phyloP scores from a whole-genome alignment of 2,888 invertebrate genomes.

The Epirrita christyi region DNA sequence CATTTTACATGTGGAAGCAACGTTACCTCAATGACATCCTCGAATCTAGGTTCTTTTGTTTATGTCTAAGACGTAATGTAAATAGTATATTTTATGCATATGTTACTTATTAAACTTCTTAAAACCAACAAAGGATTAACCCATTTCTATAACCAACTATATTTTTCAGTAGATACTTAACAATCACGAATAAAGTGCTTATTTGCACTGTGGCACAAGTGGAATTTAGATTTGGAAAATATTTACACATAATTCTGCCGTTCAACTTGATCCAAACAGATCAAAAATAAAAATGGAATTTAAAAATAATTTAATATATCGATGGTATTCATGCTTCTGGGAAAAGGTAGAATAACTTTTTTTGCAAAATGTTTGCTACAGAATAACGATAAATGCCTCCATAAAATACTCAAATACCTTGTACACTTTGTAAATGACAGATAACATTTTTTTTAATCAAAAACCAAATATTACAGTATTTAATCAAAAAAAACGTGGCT shows the following conservation, averaged over 20 bases:
- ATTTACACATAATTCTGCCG: conserved; percentile 19
- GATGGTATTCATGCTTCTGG: too few species aligned
- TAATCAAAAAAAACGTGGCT: too few species aligned
- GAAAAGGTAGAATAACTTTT: too few species aligned
- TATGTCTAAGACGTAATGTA: conserved; percentile 28
- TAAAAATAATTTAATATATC: background rate
- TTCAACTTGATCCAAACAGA: conserved; percentile 8
- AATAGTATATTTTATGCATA: conserved; percentile 23
- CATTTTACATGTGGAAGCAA: conserved; percentile 18
- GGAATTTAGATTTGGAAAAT: conserved; percentile 30
- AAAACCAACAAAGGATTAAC: conserved; percentile 29
- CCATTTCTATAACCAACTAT: conserved; percentile 27
- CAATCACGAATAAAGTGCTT: conserved; percentile 33
- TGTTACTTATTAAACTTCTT: conserved; percentile 23
- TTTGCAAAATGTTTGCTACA: too few species aligned
- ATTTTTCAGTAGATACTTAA: conserved; percentile 24
- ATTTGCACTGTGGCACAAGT: conserved; percentile 41
- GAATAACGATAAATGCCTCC: too few species aligned
- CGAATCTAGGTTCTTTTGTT: conserved; percentile 48
- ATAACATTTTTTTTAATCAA: too few species aligned
- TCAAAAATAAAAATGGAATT: background rate
- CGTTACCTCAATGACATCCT: conserved; percentile 42
- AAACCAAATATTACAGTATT: too few species aligned
- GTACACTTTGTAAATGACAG: too few species aligned
- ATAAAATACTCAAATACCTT: too few species aligned